Evolutionary conservation across 1,140 invertebrate species (phyloP).

Genomic region (Anadara kagoshimensis): DNA sequence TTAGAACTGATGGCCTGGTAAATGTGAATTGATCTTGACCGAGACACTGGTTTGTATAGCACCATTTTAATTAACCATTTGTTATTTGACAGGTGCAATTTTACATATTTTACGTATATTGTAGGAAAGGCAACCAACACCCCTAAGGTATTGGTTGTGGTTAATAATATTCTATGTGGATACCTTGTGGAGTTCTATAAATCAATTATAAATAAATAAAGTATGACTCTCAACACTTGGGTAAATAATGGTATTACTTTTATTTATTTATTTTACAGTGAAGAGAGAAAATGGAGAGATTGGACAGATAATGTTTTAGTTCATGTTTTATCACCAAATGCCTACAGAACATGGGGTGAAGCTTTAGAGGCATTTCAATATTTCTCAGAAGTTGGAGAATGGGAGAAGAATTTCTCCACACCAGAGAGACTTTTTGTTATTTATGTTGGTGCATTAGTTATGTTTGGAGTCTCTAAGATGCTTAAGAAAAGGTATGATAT

Average conservation of each 20-base stretch:
- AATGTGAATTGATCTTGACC: too few species aligned
- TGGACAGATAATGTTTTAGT: slow-evolving; percentile 95
- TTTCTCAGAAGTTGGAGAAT: slow-evolving; percentile 84
- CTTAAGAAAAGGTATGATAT: slow-evolving; percentile 85
- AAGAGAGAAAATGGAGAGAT: slow-evolving; percentile 94
- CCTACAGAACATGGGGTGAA: slow-evolving; percentile 91
- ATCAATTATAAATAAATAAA: too few species aligned
- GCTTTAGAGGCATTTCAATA: slow-evolving; percentile 75
- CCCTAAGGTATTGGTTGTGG: too few species aligned
- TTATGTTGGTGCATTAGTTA: slow-evolving; percentile 94
- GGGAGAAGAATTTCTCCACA: slow-evolving; percentile 90
- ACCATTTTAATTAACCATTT: too few species aligned
- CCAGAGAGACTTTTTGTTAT: slow-evolving; percentile 92
- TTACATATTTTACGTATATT: too few species aligned
- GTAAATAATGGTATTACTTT: background rate
- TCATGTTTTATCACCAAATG: slow-evolving; percentile 96
- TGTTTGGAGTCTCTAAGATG: slow-evolving; percentile 94
- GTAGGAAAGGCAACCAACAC: too few species aligned
- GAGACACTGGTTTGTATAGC: too few species aligned
- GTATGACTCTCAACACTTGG: background rate
- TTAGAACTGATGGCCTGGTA: too few species aligned
- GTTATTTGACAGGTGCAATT: too few species aligned
- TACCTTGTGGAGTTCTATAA: too few species aligned
- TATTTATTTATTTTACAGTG: slow-evolving; percentile 76
- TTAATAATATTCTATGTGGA: too few species aligned